Conservation (phyloP, 64 coral and sea anemone genomes). For the Stylophora pistillata region DNA sequence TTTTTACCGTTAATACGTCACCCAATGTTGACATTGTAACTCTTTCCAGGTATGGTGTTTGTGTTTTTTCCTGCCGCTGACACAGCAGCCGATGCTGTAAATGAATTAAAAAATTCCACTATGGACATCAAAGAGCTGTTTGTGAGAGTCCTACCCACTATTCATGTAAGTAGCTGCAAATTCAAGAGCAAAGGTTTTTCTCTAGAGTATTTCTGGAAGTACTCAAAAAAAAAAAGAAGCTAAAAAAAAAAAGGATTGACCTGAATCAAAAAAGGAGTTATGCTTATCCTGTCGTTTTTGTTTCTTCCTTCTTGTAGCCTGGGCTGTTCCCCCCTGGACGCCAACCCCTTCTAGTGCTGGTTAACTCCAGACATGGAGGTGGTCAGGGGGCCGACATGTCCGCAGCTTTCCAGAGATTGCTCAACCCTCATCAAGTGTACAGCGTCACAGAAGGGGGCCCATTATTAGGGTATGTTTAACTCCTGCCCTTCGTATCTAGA, state of each 20-base stretch:
- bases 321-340: conserved; percentile 60
- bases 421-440: conserved; percentile 91
- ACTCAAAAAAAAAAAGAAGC: too few species aligned
- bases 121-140: conserved; percentile 68
- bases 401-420: conserved; percentile 69
- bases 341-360: conserved; percentile 84
- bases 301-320: conserved; percentile 50
- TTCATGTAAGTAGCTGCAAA: conserved; percentile 71
- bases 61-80: conserved; percentile 78
- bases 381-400: conserved; percentile 96
- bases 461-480: too few species aligned
- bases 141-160: conserved; percentile 79
- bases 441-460: conserved; percentile 87
- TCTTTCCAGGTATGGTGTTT: conserved; percentile 75
- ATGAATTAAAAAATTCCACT: conserved; percentile 42
- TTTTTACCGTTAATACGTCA: neutral
- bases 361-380: conserved; percentile 89
- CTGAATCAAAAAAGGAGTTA: neutral
- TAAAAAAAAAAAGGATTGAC: too few species aligned
- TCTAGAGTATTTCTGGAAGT: too few species aligned
- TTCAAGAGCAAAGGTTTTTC: neutral
- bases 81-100: conserved; percentile 78
- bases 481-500: too few species aligned
- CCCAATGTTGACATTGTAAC: neutral
- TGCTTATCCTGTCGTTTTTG: neutral